Evolutionary conservation across 2,113 vertebrate genomes (phyloP).

Genomic region (Suricata suricatta): DNA sequence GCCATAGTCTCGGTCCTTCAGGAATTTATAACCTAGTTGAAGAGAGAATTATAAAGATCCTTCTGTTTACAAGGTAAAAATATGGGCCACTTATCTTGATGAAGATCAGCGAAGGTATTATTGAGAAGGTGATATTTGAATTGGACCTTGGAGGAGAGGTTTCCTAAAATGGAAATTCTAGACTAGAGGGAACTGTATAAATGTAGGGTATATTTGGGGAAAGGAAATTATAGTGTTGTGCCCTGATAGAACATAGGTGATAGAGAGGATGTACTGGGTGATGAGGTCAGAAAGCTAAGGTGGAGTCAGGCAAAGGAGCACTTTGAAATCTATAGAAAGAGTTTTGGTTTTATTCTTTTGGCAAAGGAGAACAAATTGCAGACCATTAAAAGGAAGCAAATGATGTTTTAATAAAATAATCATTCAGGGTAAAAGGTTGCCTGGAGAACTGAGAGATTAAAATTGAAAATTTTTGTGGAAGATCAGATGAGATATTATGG

Average conservation of each 20-base stretch:
- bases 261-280: background rate
- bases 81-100: background rate
- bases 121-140: conserved; percentile 13
- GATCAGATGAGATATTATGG: background rate
- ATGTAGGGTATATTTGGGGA: background rate
- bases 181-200: background rate
- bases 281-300: background rate
- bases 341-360: conserved; percentile 15
- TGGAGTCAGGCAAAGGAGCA: background rate
- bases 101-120: background rate
- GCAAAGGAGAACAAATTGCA: background rate
- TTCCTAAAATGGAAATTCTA: conserved; percentile 34
- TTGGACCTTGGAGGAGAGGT: background rate
- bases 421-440: background rate
- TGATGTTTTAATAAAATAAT: conserved; percentile 15
- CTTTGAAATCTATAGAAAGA: background rate
- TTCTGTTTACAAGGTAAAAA: background rate
- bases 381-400: background rate
- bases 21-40: conserved; percentile 13
- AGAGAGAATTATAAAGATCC: background rate
- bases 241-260: background rate
- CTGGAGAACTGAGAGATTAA: background rate
- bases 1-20: background rate
- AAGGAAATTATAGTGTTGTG: background rate
- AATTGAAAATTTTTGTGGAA: background rate